Base-by-base conservation (phyloP, 1,140 invertebrate genomes). In the Cherax destructor region DNA sequence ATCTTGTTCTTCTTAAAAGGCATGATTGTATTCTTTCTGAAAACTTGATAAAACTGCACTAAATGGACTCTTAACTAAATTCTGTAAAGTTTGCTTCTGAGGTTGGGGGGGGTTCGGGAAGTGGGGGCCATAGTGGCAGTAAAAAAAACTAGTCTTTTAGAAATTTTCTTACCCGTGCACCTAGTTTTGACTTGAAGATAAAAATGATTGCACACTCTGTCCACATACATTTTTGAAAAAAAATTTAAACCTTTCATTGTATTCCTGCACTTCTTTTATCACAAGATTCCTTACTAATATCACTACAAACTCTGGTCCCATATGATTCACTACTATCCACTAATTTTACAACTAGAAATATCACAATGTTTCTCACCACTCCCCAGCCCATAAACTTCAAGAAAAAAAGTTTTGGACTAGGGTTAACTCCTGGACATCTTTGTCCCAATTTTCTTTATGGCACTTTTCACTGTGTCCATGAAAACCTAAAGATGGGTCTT, bases 271-370 rank as follows among this genome's bases (percentile, higher is more conserved):
- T 90, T 30, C 61, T 83, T 50, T 85, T 90, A 80, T 87, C 92
- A 78, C 83, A 83, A 81, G 88, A 74, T 41, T 90, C 86, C 74
- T 78, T 87, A 72, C 81, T 65, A 30, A 16, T 77, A 85, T 91
- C 89, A 69, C 49, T 91, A 72, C 83, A 85, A 47, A 78, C 83
- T 91, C 89, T 91, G 89, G 89, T 91, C 89, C 89, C 52, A 78
- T 85, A 91, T n/a, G 72, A 52, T 72, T 91, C 89, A 79, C 83
- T 24, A 79, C 89, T 91, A 85, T 85, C 83, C 65, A 91, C 83
- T 78, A 91, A 91, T 86, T 83, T 91, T 91, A 91, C 89, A 91
- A 61, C 89, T 91, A 91, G 83, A 61, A 91, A 91, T 91, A 91
- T 91, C 89, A 91, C 89, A 91, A 65, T 86, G 89, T 78, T 91